Evolutionary conservation across 2,797 vertebrate genomes (phyloP).

Genomic region (Labeo calbasu): DNA sequence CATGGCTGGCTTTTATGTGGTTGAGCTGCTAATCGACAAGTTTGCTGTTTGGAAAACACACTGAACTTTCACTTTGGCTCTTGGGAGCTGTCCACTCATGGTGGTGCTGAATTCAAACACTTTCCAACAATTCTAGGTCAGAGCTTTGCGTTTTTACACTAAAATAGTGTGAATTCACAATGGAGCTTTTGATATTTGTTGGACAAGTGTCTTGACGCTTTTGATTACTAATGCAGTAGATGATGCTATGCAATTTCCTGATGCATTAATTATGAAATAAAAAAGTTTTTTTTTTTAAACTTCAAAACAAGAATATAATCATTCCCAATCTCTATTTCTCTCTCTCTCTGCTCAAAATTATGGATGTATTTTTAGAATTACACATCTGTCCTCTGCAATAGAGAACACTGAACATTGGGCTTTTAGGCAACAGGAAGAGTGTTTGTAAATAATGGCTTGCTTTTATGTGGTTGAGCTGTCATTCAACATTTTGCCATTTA

Average conservation of each 20-base stretch:
- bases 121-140: not conserved
- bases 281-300: not conserved
- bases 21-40: not conserved
- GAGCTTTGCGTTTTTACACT: not conserved
- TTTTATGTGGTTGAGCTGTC: conserved; percentile 2
- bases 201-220: not conserved
- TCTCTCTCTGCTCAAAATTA: not conserved
- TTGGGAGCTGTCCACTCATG: conserved; percentile 13
- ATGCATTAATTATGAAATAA: not conserved
- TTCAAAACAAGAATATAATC: too few species aligned
- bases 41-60: not conserved
- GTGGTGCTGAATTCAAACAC: conserved; percentile 22
- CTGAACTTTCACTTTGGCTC: not conserved
- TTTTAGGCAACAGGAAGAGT: not conserved
- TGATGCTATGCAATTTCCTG: not conserved
- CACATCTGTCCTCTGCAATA: too few species aligned
- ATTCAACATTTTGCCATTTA: not conserved
- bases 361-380: too few species aligned
- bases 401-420: not conserved
- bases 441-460: conserved; percentile 1
- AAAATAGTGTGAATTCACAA: not conserved
- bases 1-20: not conserved
- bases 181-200: not conserved
- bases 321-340: not conserved
- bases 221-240: not conserved